Conservation (phyloP, 2,113 vertebrate genomes). For the Symphodus melops region DNA sequence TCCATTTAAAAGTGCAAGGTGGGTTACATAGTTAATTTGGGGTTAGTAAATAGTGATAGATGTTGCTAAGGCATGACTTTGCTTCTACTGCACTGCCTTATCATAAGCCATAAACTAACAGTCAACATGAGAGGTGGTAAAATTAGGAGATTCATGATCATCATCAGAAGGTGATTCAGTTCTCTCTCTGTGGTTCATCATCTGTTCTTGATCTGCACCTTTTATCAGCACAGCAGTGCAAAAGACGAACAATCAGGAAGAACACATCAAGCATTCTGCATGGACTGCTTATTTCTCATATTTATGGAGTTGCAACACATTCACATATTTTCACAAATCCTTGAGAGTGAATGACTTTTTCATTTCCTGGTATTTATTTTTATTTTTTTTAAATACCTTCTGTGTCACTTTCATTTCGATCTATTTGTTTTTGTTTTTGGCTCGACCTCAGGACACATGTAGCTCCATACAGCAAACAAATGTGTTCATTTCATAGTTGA, state of each 20-base stretch:
- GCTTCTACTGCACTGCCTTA: too few species aligned
- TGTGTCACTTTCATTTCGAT: conserved; percentile 27
- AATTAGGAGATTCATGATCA: too few species aligned
- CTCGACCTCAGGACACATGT: conserved; percentile 3
- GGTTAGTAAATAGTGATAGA: too few species aligned
- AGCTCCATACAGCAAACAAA: conserved; percentile 26
- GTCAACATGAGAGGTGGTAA: too few species aligned
- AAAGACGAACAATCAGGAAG: neutral
- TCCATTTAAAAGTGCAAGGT: too few species aligned
- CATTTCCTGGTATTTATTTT: conserved; percentile 12
- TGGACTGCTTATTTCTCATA: neutral
- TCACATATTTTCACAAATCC: conserved; percentile 42
- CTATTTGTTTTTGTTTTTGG: conserved; percentile 25
- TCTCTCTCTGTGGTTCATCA: too few species aligned
- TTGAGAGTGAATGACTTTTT: conserved; percentile 17
- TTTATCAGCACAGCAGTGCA: too few species aligned
- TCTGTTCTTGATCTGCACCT: too few species aligned
- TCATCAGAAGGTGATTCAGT: too few species aligned
- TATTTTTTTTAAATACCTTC: conserved; percentile 18
- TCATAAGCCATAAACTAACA: too few species aligned
- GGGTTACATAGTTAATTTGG: too few species aligned
- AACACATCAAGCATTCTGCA: neutral
- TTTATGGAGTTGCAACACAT: conserved; percentile 45
- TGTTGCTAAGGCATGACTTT: too few species aligned
- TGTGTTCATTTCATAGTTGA: conserved; percentile 27